A percentile compares a stretch with the other conserved stretches of the same genome.
Evolutionary conservation across 2,888 invertebrate genomes (phyloP).

Genomic region (Cephus nigrinus): DNA sequence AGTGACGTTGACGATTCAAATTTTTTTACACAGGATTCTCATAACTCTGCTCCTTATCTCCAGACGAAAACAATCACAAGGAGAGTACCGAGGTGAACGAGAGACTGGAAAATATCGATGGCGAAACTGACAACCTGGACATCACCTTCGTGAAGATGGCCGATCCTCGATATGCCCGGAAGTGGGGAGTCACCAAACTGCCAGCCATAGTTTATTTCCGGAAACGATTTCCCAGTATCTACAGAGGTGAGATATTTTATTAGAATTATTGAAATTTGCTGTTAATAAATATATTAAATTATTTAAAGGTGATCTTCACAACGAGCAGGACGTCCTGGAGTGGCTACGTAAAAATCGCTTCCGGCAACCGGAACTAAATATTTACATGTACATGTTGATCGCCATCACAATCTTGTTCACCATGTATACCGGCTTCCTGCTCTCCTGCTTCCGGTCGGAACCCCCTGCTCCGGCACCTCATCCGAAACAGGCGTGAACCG

Average conservation of each 20-base stretch:
- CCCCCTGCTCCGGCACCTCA: slow-evolving; percentile 73
- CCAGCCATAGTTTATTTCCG: slow-evolving; percentile 94
- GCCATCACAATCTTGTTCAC: slow-evolving; percentile 88
- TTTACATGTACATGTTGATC: slow-evolving; percentile 93
- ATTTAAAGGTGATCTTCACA: slow-evolving; percentile 79
- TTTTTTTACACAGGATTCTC: slow-evolving; percentile 9
- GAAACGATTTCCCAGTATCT: slow-evolving; percentile 92
- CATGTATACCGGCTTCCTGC: slow-evolving; percentile 89
- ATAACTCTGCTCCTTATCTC: slow-evolving; percentile 7
- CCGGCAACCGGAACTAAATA: slow-evolving; percentile 90
- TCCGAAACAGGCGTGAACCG: slow-evolving; percentile 75
- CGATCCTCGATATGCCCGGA: slow-evolving; percentile 89
- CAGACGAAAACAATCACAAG: slow-evolving; percentile 83
- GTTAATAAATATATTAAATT: not conserved
- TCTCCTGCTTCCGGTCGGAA: slow-evolving; percentile 88
- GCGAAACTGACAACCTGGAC: slow-evolving; percentile 93
- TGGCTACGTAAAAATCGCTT: slow-evolving; percentile 94
- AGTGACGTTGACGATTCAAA: slow-evolving; percentile 63
- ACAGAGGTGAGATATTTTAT: slow-evolving; percentile 75
- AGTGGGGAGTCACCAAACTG: slow-evolving; percentile 92
- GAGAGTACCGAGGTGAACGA: slow-evolving; percentile 87
- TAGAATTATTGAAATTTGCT: no score
- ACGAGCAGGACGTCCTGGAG: slow-evolving; percentile 88
- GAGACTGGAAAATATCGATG: slow-evolving; percentile 92
- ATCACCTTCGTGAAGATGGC: slow-evolving; percentile 96